These are phyloP conservation scores for Leptopilina myrica DNA, from an alignment of 2,888 invertebrate genomes.

Conservation along the genomic window DNA sequence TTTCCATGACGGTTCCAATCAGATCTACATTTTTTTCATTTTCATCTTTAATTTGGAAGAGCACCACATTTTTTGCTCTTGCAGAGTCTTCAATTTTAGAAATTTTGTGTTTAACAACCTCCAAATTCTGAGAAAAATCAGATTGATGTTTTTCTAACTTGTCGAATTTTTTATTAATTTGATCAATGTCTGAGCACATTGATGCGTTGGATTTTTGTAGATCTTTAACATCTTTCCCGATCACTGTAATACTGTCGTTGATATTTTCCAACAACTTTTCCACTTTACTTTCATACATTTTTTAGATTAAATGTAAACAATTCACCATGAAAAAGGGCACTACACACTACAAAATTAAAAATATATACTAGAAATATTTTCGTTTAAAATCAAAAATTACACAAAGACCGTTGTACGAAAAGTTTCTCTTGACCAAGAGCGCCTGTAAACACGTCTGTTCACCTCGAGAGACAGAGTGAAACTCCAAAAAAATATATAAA, in stretches of 20 bases:
- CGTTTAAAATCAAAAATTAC: no score
- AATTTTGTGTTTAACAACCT: neutral
- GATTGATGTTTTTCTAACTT: neutral
- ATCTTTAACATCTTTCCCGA: neutral
- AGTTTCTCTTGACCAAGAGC: no score
- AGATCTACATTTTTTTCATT: neutral
- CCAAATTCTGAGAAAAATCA: neutral
- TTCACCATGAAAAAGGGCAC: no score
- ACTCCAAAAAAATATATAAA: no score
- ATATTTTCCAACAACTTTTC: neutral
- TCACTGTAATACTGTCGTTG: neutral
- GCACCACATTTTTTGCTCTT: neutral
- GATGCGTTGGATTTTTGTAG: neutral
- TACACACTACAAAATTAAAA: no score
- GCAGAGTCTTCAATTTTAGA: neutral
- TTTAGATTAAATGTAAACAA: no score
- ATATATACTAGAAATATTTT: no score
- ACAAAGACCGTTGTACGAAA: no score
- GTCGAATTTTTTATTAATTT: conserved; percentile 1
- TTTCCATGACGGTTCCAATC: neutral
- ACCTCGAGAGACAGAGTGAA: no score
- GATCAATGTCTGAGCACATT: neutral
- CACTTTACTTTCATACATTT: no score
- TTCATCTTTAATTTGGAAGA: neutral
- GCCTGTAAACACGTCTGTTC: no score